phyloP scores from a whole-genome alignment of 1,140 invertebrate genomes.

The Drosophila kanapiae region DNA sequence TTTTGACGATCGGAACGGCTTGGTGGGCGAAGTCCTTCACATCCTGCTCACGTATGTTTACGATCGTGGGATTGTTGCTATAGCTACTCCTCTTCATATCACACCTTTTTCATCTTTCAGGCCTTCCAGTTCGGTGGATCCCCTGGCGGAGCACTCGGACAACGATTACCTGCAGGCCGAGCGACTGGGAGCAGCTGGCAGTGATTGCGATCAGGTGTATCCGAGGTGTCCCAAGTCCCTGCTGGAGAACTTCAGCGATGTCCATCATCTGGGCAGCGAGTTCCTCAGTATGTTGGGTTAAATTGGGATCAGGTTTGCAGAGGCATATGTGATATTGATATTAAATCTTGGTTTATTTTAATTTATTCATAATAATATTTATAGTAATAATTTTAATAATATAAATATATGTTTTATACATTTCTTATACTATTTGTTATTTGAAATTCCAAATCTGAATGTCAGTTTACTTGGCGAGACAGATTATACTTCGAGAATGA shows the following conservation, averaged over 20 bases:
- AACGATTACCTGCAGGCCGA: slow-evolving; percentile 90
- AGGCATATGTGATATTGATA: slow-evolving; percentile 19
- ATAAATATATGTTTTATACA: background rate
- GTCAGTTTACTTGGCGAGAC: slow-evolving; percentile 1
- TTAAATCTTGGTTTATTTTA: background rate
- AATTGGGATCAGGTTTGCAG: background rate
- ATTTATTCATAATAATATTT: background rate
- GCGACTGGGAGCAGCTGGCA: slow-evolving; percentile 86
- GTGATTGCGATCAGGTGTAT: slow-evolving; percentile 87
- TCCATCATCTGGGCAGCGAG: slow-evolving; percentile 68
- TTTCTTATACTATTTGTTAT: background rate
- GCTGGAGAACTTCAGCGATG: slow-evolving; percentile 84
- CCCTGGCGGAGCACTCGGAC: slow-evolving; percentile 87
- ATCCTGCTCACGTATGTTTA: slow-evolving; percentile 89
- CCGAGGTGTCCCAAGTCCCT: slow-evolving; percentile 88
- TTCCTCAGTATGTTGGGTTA: slow-evolving; percentile 58
- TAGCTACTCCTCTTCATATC: background rate
- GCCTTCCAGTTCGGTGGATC: slow-evolving; percentile 88
- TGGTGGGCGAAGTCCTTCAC: slow-evolving; percentile 89
- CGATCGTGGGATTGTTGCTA: slow-evolving; percentile 17
- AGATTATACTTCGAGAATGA: slow-evolving; percentile 1
- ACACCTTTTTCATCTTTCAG: slow-evolving; percentile 64
- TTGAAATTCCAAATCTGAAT: background rate
- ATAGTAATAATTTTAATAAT: background rate
- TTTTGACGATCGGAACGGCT: slow-evolving; percentile 88